phyloP scores from a whole-genome alignment of 2,888 invertebrate genomes.

The Aethes cnicana region DNA sequence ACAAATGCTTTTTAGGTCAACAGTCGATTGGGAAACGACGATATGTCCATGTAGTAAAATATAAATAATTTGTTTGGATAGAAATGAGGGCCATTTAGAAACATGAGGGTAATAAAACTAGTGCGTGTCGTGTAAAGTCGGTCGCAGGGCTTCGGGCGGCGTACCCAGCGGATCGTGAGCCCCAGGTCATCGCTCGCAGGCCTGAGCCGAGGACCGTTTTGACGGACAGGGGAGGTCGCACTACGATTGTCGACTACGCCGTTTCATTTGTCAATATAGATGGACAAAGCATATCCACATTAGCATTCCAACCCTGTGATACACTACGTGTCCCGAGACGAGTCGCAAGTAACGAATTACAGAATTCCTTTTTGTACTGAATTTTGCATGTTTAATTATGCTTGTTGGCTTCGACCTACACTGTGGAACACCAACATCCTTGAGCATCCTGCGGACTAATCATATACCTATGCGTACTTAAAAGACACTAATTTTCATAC shows the following conservation, averaged over 20 bases:
- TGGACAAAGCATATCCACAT: constrained; percentile 62
- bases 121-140: constrained; percentile 78
- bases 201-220: constrained; percentile 36
- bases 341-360: too few relatives aligned
- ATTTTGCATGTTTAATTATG: too few relatives aligned
- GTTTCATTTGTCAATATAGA: constrained; percentile 59
- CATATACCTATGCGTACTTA: too few relatives aligned
- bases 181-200: constrained; percentile 45
- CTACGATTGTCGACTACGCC: constrained; percentile 45
- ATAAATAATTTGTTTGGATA: constrained; percentile 80
- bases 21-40: constrained; percentile 79
- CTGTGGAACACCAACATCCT: too few relatives aligned
- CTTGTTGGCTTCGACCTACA: too few relatives aligned
- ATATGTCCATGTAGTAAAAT: constrained; percentile 78
- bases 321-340: constrained; percentile 68
- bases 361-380: too few relatives aligned
- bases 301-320: constrained; percentile 70
- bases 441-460: too few relatives aligned
- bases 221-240: constrained; percentile 50
- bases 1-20: constrained; percentile 77
- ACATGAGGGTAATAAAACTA: constrained; percentile 82
- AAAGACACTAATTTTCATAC: too few relatives aligned
- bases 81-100: constrained; percentile 82
- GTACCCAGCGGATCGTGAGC: constrained; percentile 55
- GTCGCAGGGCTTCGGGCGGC: constrained; percentile 63